Evolutionary conservation across 2,888 invertebrate genomes (phyloP).

Genomic region (Hydropsyche betteni): DNA sequence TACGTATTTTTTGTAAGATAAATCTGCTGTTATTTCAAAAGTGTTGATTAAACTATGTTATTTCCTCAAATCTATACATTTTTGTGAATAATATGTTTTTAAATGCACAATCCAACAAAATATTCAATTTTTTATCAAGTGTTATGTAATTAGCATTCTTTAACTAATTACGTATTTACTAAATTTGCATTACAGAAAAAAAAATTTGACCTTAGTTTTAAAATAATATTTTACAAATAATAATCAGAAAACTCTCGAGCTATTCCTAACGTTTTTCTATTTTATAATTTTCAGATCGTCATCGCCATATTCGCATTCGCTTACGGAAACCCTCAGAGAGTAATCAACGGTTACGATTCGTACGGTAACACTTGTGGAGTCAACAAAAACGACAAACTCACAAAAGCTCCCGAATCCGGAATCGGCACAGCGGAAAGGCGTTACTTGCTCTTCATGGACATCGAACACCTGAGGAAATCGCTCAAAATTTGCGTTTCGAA

Average conservation of each 20-base stretch:
- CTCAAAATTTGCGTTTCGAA: slow-evolving; percentile 89
- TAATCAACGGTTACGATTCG: slow-evolving; percentile 92
- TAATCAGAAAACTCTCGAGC: neutral
- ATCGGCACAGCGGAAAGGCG: slow-evolving; percentile 81
- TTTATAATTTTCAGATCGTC: slow-evolving; percentile 69
- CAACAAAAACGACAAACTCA: slow-evolving; percentile 77
- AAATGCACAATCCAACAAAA: no score
- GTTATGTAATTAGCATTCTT: no score
- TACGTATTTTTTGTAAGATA: no score
- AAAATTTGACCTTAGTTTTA: no score
- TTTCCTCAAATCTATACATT: no score
- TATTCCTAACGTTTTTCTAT: neutral
- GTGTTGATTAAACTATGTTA: no score
- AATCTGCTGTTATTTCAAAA: no score
- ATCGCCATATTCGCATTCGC: slow-evolving; percentile 88
- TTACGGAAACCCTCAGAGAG: slow-evolving; percentile 84
- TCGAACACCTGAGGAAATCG: slow-evolving; percentile 77
- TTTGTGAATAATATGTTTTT: no score
- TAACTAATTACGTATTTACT: no score
- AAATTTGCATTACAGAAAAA: no score
- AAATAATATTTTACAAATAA: neutral
- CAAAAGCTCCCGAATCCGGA: slow-evolving; percentile 79
- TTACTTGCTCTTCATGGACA: slow-evolving; percentile 85
- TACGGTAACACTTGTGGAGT: slow-evolving; percentile 95
- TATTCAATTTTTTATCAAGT: no score